Conservation (phyloP, 1,140 invertebrate species). For the Neodiprion virginianus region DNA sequence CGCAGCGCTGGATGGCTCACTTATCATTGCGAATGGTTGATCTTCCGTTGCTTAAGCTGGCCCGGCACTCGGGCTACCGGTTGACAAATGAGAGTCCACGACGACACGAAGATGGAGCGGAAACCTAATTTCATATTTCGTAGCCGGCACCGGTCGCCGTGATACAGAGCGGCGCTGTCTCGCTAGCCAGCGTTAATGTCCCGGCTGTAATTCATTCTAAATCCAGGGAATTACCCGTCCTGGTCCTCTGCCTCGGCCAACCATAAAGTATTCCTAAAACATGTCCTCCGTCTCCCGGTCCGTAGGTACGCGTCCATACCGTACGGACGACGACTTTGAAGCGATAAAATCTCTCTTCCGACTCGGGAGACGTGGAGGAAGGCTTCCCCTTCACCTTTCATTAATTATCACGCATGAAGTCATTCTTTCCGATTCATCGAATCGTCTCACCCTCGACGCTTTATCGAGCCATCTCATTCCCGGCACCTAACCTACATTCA, state of each 20-base stretch:
- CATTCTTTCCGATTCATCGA: too few relatives aligned
- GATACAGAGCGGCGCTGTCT: not conserved
- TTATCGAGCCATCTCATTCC: too few relatives aligned
- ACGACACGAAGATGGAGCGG: not conserved
- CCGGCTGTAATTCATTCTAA: constrained; percentile 48
- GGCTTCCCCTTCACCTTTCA: too few relatives aligned
- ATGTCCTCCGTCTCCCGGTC: not conserved
- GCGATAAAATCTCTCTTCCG: not conserved
- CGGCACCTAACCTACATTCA: too few relatives aligned
- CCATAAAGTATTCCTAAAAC: constrained; percentile 1
- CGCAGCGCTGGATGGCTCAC: not conserved
- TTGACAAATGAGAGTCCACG: constrained; percentile 1
- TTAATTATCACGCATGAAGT: too few relatives aligned
- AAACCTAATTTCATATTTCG: constrained; percentile 7
- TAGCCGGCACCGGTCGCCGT: not conserved
- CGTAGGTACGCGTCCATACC: not conserved
- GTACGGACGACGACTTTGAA: not conserved
- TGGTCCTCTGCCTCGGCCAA: constrained; percentile 11
- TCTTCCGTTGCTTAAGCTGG: not conserved
- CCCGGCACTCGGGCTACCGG: not conserved
- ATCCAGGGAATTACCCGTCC: constrained; percentile 36
- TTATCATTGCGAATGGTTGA: not conserved
- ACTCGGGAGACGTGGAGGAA: too few relatives aligned
- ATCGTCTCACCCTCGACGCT: too few relatives aligned
- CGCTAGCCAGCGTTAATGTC: constrained; percentile 34